Evolutionary conservation across 1,140 invertebrate genomes (phyloP), one percentile per base, ranked within the genome.

Genomic region (Argopecten irradians): DNA sequence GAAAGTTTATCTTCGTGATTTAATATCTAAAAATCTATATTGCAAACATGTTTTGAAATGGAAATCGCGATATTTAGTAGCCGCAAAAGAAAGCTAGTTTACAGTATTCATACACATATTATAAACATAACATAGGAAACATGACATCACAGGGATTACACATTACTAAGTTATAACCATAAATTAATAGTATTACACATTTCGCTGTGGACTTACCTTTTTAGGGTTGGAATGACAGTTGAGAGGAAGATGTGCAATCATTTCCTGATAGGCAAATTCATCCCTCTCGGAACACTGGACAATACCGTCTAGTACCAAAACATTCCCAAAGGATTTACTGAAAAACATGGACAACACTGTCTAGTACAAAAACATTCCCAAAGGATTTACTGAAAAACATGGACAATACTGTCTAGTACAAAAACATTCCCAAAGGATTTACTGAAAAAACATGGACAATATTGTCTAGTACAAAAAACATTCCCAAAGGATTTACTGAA

Each of bases 201-300:
- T n/a, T n/a, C n/a, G n/a, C n/a, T n/a, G n/a, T n/a, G n/a, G n/a
- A n/a, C n/a, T 71, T 89, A 99, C 99, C 88, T 97, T 98, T 95
- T 98, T 97, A 0, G 99, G 99, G 94, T 97, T 97, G 1, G 97
- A 97, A 96, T 99, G 99, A 92, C 97, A 97, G 93, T 98, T 98
- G 0, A 99, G 94, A 0, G 99, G 98, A 33, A 99, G 94, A 96
- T 99, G 99, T 0, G 98, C 97, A 90, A 99, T 98, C 98, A 99
- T 99, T 96, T 99, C 99, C 96, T 99, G 99, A 95, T 99, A 99
- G 0, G 98, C 97, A 95, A 98, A 99, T 95, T 99, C 99, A 96
- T 99, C 99, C 90, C 96, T 96, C 95, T 99, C 97, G 0, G 98
- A 98, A 92, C 98, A 99, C 95, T 99, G 99, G 91, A 99, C 99